Base-by-base conservation (phyloP, 2,888 invertebrate genomes). In the Gnatocerus cornutus region DNA sequence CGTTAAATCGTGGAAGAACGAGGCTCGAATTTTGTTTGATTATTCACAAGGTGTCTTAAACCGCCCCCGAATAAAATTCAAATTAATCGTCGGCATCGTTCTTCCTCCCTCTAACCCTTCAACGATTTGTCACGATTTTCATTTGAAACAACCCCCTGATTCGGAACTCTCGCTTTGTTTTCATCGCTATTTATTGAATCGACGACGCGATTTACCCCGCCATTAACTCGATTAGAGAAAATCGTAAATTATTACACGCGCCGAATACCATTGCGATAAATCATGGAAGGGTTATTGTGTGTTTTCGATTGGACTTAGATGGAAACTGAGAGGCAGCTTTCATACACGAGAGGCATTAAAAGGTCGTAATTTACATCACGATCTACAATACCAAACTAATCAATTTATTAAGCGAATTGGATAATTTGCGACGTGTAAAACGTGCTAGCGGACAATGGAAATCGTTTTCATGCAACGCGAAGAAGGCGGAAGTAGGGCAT, bases 161-260 rank as follows among this genome's bases (percentile, higher is more conserved):
- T 50, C 29, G n/a, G 10, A 27, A 27, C 16, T 7, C 21, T 46
- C 56, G 56, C 56, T 56, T 56, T 56, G 56, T 56, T 56, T 56
- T 43, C 56, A 14, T 61, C 48, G 61, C 61, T 48, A 52, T 63
- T 63, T 63, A 63, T 63, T 43, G 63, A 53, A 53, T 63, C 45
- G 63, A 43, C 53, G 62, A 48, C 29, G 37, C 41, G 63, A 53
- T 63, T 63, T 63, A 63, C 41, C 63, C 53, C 43, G 53, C 53
- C 63, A 53, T 63, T 63, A 53, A 63, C 43, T 63, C 53, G 63
- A 63, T 63, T 63, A 63, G 63, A 63, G 53, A 63, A 59, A 61
- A 61, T 61, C 61, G 61, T 61, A 61, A 61, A 61, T 61, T 61
- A 61, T 50, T 56, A 21, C 53, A 53, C 53, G 53, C 53, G 33